These are phyloP conservation scores for Ischnura elegans DNA, from an alignment of 2,888 invertebrate genomes.

Conservation along the genomic window DNA sequence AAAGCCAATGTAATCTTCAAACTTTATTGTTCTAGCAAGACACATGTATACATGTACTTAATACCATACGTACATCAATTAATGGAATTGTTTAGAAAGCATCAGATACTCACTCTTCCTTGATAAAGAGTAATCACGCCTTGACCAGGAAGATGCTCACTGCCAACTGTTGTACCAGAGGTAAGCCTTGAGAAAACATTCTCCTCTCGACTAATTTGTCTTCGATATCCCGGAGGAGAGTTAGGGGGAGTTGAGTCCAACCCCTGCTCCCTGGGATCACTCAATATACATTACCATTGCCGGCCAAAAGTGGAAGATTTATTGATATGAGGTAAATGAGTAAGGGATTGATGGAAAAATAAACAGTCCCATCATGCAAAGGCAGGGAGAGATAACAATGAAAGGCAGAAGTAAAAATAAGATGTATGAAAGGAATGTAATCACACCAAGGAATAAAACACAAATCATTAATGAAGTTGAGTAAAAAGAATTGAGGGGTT, in stretches of 20 bases:
- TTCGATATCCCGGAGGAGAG: conserved; percentile 81
- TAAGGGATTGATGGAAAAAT: background rate
- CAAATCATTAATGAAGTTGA: background rate
- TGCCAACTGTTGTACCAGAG: conserved; percentile 79
- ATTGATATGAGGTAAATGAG: background rate
- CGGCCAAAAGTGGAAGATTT: conserved; percentile 12
- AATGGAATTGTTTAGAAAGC: background rate
- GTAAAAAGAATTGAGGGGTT: background rate
- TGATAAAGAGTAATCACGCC: conserved; percentile 81
- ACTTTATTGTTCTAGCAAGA: too few species aligned
- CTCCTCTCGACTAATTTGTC: conserved; percentile 81
- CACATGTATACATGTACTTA: background rate
- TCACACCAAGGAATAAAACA: background rate
- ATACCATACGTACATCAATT: background rate
- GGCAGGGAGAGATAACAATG: background rate
- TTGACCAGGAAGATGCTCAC: conserved; percentile 78
- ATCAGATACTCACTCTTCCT: conserved; percentile 78
- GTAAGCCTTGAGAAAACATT: conserved; percentile 89
- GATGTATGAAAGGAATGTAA: background rate
- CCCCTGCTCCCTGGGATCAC: conserved; percentile 72
- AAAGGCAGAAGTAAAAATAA: background rate
- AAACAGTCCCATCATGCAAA: background rate
- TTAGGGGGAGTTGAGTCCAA: conserved; percentile 79
- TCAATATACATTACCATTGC: conserved; percentile 52
- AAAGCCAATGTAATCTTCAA: too few species aligned